phyloP scores from a whole-genome alignment of 2,888 invertebrate genomes.

The Diarsia mendica region DNA sequence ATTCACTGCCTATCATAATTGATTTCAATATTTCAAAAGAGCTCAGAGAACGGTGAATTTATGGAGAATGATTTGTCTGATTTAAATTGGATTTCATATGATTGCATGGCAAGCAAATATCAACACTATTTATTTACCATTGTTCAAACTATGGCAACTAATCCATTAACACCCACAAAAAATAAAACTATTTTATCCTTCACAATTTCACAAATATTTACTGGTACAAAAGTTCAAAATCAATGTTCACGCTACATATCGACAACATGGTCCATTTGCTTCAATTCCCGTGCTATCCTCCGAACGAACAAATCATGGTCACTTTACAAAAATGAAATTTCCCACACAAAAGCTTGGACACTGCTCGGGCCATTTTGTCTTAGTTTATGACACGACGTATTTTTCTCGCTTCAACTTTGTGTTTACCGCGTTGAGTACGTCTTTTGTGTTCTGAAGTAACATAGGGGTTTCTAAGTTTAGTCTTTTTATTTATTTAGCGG shows the following conservation, averaged over 20 bases:
- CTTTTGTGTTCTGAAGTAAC: constrained; percentile 42
- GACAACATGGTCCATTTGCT: constrained; percentile 43
- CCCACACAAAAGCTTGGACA: constrained; percentile 54
- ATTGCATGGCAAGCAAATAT: not conserved
- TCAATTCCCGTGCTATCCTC: constrained; percentile 36
- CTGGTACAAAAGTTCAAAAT: constrained; percentile 30
- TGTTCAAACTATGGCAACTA: not conserved
- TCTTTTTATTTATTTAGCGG: constrained; percentile 13
- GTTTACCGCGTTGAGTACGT: constrained; percentile 33
- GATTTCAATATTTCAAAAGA: not conserved
- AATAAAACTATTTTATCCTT: not conserved
- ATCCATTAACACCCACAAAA: constrained; percentile 25
- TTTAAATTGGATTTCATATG: constrained; percentile 1
- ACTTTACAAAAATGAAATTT: constrained; percentile 62
- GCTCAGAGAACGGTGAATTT: not conserved
- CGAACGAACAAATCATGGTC: constrained; percentile 62
- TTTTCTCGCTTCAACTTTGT: constrained; percentile 55
- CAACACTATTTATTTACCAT: not conserved
- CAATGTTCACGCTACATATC: constrained; percentile 38
- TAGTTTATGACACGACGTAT: constrained; percentile 54
- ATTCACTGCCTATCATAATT: not conserved
- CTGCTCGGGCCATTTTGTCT: constrained; percentile 56
- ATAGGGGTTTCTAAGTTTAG: constrained; percentile 5
- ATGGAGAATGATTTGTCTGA: not conserved
- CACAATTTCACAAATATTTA: constrained; percentile 22